phyloP scores from a whole-genome alignment of 2,113 vertebrate genomes.

The Campylomormyrus numenius region DNA sequence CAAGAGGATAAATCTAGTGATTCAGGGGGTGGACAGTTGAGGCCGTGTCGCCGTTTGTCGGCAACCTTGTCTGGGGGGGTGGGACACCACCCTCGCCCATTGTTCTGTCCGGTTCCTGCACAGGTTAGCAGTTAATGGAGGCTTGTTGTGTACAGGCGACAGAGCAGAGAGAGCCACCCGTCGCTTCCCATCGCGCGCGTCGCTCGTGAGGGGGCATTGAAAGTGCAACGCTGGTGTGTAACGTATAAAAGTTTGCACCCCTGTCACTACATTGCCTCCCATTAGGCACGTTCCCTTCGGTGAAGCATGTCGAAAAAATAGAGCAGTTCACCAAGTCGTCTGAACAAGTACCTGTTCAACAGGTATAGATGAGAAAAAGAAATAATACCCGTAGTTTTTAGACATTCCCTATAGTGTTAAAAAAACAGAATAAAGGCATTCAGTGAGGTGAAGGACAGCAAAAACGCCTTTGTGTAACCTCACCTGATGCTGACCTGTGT shows the following conservation, averaged over 20 bases:
- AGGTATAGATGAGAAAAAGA: not conserved
- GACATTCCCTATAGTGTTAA: not conserved
- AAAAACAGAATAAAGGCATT: slow-evolving; percentile 47
- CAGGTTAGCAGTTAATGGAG: slow-evolving; percentile 90
- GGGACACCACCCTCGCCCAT: slow-evolving; percentile 68
- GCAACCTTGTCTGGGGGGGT: slow-evolving; percentile 78
- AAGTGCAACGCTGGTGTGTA: not conserved
- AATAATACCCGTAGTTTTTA: not conserved
- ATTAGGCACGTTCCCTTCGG: not conserved
- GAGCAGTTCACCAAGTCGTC: not conserved
- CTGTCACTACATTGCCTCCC: not conserved
- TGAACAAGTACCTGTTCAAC: not conserved
- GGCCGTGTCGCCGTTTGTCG: slow-evolving; percentile 89
- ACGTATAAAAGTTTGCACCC: not conserved
- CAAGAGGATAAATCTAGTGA: slow-evolving; percentile 92
- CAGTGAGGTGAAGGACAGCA: slow-evolving; percentile 32
- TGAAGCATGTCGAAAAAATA: not conserved
- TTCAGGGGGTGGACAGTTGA: slow-evolving; percentile 81
- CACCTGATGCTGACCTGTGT: not conserved
- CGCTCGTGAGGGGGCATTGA: not conserved
- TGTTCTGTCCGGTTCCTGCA: slow-evolving; percentile 74
- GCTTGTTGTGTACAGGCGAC: slow-evolving; percentile 71
- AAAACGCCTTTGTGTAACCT: not conserved
- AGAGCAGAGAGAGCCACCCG: slow-evolving; percentile 62
- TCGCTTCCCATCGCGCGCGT: slow-evolving; percentile 31